Percentiles rank a stretch among this genome's conserved stretches.
These are phyloP conservation scores for Pristionchus arcanus DNA, from an alignment of 2,888 invertebrate genomes.

Conservation along the genomic window DNA sequence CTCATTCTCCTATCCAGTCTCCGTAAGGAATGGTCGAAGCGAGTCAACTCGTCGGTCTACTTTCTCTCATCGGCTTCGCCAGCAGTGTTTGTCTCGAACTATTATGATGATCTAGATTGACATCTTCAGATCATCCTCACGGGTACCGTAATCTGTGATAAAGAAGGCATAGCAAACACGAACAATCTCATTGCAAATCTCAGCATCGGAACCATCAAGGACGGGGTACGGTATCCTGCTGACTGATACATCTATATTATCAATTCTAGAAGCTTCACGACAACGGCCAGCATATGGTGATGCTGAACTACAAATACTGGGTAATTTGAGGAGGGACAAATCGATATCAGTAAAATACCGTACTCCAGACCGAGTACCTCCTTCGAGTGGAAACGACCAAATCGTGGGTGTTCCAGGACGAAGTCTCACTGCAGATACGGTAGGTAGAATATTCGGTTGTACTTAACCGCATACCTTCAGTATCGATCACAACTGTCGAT, in stretches of 20 bases:
- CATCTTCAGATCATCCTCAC: slow-evolving; percentile 22
- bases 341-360: background rate
- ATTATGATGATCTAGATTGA: background rate
- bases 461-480: background rate
- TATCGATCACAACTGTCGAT: background rate
- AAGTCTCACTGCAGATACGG: background rate
- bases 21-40: background rate
- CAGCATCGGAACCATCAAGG: slow-evolving; percentile 12
- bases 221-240: background rate
- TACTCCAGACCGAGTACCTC: slow-evolving; percentile 13
- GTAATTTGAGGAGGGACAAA: background rate
- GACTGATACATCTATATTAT: background rate
- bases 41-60: background rate
- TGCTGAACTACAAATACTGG: background rate
- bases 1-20: background rate
- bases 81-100: background rate
- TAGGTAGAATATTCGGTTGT: background rate
- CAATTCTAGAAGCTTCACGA: slow-evolving; percentile 8
- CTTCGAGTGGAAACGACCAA: background rate
- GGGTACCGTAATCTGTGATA: slow-evolving; percentile 9
- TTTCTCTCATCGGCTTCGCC: slow-evolving; percentile 1
- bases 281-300: background rate
- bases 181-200: background rate
- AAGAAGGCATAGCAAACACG: background rate
- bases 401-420: slow-evolving; percentile 37